Conservation (phyloP, 2,113 vertebrate species). For the Antennarius striatus region DNA sequence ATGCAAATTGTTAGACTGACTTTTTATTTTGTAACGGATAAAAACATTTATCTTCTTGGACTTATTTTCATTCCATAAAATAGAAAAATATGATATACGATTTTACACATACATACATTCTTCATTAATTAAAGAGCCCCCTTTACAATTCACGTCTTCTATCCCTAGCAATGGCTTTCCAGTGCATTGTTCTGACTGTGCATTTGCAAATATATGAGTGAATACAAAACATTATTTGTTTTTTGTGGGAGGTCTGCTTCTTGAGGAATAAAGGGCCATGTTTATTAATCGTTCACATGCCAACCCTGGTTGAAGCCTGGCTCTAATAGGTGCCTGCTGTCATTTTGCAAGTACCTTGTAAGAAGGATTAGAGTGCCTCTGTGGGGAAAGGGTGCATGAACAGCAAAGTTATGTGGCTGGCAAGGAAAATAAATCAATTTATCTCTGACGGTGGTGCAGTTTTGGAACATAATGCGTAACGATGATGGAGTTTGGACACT, state of each 20-base stretch:
- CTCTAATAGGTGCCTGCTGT: constrained; percentile 73
- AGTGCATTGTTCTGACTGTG: neutral
- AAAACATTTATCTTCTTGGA: no score
- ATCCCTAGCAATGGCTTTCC: no score
- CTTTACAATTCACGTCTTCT: constrained; percentile 11
- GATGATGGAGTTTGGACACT: constrained; percentile 80
- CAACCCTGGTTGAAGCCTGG: constrained; percentile 58
- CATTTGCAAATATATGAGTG: constrained; percentile 55
- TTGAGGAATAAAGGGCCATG: constrained; percentile 48
- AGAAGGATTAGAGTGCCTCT: constrained; percentile 66
- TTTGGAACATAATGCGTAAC: constrained; percentile 74
- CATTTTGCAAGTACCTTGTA: constrained; percentile 72
- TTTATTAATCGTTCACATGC: constrained; percentile 71
- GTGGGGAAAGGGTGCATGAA: constrained; percentile 58
- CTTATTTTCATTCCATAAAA: no score
- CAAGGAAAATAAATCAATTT: constrained; percentile 78
- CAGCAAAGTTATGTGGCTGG: constrained; percentile 69
- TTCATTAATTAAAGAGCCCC: constrained; percentile 1
- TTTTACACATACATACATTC: no score
- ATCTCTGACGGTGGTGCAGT: constrained; percentile 65
- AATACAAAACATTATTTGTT: constrained; percentile 60
- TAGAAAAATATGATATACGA: no score
- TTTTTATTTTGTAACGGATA: no score
- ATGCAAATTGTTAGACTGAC: no score
- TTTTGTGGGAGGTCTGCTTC: neutral